These are phyloP conservation scores for Oscheius sp. DNA, from an alignment of 2,888 invertebrate species.

Conservation along the genomic window DNA sequence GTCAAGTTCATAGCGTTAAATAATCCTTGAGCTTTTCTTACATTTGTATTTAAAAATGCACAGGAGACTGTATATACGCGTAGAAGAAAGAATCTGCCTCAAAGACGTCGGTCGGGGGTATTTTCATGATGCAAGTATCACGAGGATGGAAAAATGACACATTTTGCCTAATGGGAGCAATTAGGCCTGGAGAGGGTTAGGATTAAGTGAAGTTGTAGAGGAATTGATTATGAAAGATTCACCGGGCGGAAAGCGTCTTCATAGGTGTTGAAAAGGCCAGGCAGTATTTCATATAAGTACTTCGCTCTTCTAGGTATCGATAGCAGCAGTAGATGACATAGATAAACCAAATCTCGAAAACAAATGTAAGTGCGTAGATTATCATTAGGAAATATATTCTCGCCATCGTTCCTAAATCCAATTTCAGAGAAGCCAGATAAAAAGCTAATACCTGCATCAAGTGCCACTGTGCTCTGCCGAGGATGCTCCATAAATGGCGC, in stretches of 20 bases:
- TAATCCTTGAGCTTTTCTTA: constrained; percentile 5
- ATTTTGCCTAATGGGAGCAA: no score
- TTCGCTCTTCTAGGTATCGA: constrained; percentile 65
- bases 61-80: constrained; percentile 7
- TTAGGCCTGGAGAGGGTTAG: no score
- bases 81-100: constrained; percentile 2
- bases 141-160: neutral
- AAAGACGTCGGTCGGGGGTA: no score
- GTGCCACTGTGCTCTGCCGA: constrained; percentile 60
- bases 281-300: constrained; percentile 68
- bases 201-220: neutral
- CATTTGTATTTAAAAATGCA: neutral
- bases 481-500: constrained; percentile 67
- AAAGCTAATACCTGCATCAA: constrained; percentile 46
- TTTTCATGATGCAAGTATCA: neutral
- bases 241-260: constrained; percentile 63
- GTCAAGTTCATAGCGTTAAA: neutral
- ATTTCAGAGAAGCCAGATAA: neutral
- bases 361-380: constrained; percentile 57
- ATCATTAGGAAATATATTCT: constrained; percentile 61
- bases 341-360: constrained; percentile 66
- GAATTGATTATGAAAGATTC: constrained; percentile 5
- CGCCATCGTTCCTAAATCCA: constrained; percentile 46
- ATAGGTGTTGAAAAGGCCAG: constrained; percentile 69
- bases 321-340: constrained; percentile 66